phyloP scores from a whole-genome alignment of 1,140 invertebrate genomes.

The roundworm (Caenorhabditis elegans) region WBcel235 BX284604.4:7679001-7679500 shows the following conservation, averaged over 20 bases:
- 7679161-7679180: neutral
- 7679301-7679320: conserved; percentile 3
- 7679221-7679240: neutral
- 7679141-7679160: neutral
- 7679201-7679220: neutral
- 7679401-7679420: neutral
- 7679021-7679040: too few species aligned
- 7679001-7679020: too few species aligned
- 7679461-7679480: conserved; percentile 1
- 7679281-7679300: conserved; percentile 21
- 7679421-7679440: neutral
- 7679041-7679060: too few species aligned
- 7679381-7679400: neutral
- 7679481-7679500: conserved; percentile 13
- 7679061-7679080: too few species aligned
- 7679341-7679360: too few species aligned
- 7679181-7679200: conserved; percentile 5
- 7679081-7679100: neutral
- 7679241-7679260: neutral
- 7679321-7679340: neutral
- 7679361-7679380: too few species aligned
- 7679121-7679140: neutral
- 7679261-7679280: conserved; percentile 1
- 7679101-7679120: too few species aligned
- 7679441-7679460: conserved; percentile 19